Base-by-base conservation (phyloP, 2,888 invertebrate species). In the Isotomurus palustris region DNA sequence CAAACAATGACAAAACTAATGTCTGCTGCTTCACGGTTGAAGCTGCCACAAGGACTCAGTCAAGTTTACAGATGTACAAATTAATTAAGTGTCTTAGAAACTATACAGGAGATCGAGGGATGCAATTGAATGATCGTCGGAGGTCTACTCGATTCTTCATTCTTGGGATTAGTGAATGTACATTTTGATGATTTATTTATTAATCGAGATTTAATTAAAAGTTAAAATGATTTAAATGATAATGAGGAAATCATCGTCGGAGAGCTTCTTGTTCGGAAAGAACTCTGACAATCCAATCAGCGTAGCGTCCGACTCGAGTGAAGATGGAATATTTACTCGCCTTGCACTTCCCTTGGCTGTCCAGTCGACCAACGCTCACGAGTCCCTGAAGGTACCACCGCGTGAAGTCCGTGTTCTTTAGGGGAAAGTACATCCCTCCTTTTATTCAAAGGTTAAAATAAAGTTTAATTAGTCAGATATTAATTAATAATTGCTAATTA, bases 381-480 rank as follows among this genome's bases (percentile, higher is more conserved):
- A 65, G 58, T 10, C 69, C 70, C 54, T 65, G 67, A 25, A 69
- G 38, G 47, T 64, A 65, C 66, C 66, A 69, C 21, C 58, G 41
- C 2, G 58, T 50, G 4, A 27, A 3, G 6, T 38, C 53, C 2
- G 45, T 3, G 12, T 49, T 55, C 3, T 35, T 45, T 2, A 53
- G 17, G 1, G 62, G 56, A 36, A 62, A 62, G 17, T 62, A 62
- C n/a, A 62, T 62, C 2, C 62, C 62, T n/a, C 58, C 50, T 35
- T 35, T 35, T 32, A 6, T 19, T 35, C 19, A 49, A 35, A 43
- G 4, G 25, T 27, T 14, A 25, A n/a, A 41, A n/a, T 38, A 22
- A 28, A 5, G 24, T 52, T 22, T n/a, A n/a, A n/a, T n/a, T n/a
- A n/a, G n/a, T n/a, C n/a, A 12, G 14, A 40, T 12, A 21, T n/a